These are phyloP conservation scores for Nyctibius grandis DNA, from an alignment of 2,797 vertebrate genomes.

Conservation along the genomic window DNA sequence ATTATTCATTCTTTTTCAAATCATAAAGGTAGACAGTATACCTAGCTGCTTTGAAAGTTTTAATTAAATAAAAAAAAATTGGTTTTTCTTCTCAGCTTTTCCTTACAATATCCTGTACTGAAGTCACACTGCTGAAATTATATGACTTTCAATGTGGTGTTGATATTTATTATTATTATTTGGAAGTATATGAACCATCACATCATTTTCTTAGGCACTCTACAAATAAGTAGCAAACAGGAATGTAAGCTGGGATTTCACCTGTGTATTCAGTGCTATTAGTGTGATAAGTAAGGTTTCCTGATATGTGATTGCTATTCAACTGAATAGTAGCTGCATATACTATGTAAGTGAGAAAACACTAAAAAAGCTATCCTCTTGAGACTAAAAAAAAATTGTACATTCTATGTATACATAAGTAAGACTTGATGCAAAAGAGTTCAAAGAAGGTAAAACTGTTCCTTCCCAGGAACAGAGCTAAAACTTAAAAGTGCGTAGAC, in stretches of 20 bases:
- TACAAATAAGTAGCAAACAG: background rate
- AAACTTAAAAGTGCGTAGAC: background rate
- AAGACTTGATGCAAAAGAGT: background rate
- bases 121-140: background rate
- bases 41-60: background rate
- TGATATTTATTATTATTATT: background rate
- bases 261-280: background rate
- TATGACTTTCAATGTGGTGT: background rate
- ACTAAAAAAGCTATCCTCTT: background rate
- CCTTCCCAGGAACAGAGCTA: background rate
- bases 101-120: background rate
- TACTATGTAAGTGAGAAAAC: background rate
- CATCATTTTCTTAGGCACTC: background rate
- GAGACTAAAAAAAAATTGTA: background rate
- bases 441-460: background rate
- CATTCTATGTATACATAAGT: background rate
- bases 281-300: background rate
- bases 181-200: background rate
- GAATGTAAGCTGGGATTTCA: background rate
- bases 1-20: background rate
- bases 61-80: background rate
- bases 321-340: background rate
- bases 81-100: background rate
- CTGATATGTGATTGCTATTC: background rate
- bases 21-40: background rate